Base-by-base conservation (phyloP, 2,113 vertebrate genomes). In the Perca schrenkii region DNA sequence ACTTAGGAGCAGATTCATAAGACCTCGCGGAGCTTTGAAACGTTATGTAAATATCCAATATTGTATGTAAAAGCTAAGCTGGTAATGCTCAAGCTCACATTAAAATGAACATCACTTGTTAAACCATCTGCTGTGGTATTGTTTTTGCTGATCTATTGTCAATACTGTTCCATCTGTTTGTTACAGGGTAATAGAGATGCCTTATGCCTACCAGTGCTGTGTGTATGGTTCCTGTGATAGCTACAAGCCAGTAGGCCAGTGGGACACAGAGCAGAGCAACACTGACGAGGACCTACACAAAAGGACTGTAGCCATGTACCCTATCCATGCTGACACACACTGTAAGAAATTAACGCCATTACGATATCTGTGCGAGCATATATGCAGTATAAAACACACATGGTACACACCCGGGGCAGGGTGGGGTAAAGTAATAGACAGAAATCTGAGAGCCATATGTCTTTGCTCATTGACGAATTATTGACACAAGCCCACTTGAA, bases 141-240 rank as follows among this genome's bases (percentile, higher is more conserved):
- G 17, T 72, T 80, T 61, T 19, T 15, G n/a, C 40, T 56, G 34
- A 15, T 50, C 17, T 22, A 0, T 25, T 60, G 28, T 69, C 10
- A 74, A 60, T 28, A 43, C 11, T 2, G 12, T 28, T 56, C 12
- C 43, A 17, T 73, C 15, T 88, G 25, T 87, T 49, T 82, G 22
- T 70, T 82, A 14, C 89, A 99, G 98, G 87, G 95, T 98, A 69
- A 94, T 99, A 3, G 98, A 99, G 93, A 98, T 97, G 85, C 98
- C 98, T 0, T 97, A 96, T 0, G 97, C 98, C 78, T 99, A 99
- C 91, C 98, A 99, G 94, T 99, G 98, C 93, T 99, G 98, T 22
- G 94, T 96, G 40, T 99, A 98, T 0, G 95, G 96, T 4, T 92
- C 94, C 74, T 99, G 98, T 80, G 92, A 94, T 62, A 90, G 94